Base-by-base conservation (phyloP, 2,797 vertebrate species). In the Arrhamphus sclerolepis region DNA sequence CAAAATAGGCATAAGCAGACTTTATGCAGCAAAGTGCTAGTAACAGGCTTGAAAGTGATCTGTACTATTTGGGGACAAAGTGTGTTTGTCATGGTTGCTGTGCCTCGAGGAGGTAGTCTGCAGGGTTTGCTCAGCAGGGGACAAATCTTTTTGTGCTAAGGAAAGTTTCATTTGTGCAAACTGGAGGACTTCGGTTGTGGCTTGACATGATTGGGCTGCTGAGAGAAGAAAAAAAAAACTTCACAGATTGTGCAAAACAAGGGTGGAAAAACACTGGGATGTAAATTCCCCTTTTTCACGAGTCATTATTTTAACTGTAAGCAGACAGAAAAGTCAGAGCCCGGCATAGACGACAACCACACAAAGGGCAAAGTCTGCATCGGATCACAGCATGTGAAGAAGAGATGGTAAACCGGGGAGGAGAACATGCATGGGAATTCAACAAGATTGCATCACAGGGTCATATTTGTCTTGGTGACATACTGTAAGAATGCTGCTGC, bases 401-500 rank as follows among this genome's bases (percentile, higher is more conserved):
- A 26, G 53, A 56, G 43, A 41, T 29, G 66, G 62, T 50, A 42
- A 26, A 26, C 24, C 2, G 24, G 6, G 3, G 6, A 26, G 24
- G 50, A 53, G 43, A 64, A 61, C 54, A 60, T 18, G 65, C 60
- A 70, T 81, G 54, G 14, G 79, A 78, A 74, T 74, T 67, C 69
- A 79, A 42, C 60, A 68, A 69, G 73, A 71, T 67, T 66, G 46
- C 54, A 70, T 79, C 72, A 66, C 26, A 66, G 59, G 34, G 34
- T 18, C 54, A 61, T 67, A 77, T 84, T 86, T 73, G 71, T 76
- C 64, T 53, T 52, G 42, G 69, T 66, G 75, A 65, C 59, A 43
- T 34, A 3, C 31, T 1, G 31, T 4, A 40, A 31, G 22, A 62
- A 24, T 46, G 20, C 22, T 28, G 22, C 26, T 61, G 31, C 64